Conservation (phyloP, 2,113 vertebrate species). For the Chiloscyllium plagiosum region DNA sequence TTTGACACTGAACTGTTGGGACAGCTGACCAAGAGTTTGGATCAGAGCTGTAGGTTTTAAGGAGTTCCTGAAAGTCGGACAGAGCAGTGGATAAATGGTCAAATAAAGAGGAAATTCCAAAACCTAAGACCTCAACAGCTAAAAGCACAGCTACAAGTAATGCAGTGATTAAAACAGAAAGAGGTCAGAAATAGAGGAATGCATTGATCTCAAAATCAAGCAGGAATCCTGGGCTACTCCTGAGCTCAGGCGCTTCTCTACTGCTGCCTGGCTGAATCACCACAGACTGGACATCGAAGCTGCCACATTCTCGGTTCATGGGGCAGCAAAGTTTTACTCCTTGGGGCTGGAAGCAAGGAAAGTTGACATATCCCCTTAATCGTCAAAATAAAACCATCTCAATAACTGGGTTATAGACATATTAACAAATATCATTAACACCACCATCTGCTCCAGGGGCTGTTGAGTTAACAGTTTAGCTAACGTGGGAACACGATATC, state of each 20-base stretch:
- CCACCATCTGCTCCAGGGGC: constrained; percentile 18
- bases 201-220: not conserved
- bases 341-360: not conserved
- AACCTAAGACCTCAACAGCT: no score
- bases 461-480: constrained; percentile 32
- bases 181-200: not conserved
- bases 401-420: constrained; percentile 26
- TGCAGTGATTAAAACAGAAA: no score
- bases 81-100: not conserved
- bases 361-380: not conserved
- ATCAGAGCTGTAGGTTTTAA: not conserved
- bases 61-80: not conserved
- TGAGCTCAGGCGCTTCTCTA: not conserved
- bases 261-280: not conserved
- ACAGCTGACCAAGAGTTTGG: not conserved
- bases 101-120: no score
- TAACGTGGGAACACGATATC: constrained; percentile 25
- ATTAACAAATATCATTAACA: constrained; percentile 36
- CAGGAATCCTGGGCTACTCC: not conserved
- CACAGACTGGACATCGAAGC: not conserved
- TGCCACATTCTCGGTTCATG: not conserved
- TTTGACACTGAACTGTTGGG: not conserved
- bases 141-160: not conserved
- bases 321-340: not conserved
- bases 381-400: not conserved